Percentiles rank a stretch among this genome's conserved stretches.
Evolutionary conservation across 64 coral and sea anemone species (phyloP).

Genomic region (Orbicella faveolata): DNA sequence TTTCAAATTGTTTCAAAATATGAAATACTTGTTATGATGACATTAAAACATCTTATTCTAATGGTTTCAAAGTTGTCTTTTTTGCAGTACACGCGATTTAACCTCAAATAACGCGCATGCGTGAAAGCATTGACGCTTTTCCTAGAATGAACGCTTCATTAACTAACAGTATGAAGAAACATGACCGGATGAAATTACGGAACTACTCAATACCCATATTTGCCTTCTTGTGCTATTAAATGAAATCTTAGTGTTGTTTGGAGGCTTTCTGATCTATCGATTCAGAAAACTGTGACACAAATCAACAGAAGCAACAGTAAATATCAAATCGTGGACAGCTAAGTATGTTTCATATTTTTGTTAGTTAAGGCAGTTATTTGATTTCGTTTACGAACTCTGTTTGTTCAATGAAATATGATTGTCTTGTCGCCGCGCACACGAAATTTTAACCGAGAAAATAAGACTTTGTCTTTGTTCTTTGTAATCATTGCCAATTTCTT

Average conservation of each 20-base stretch:
- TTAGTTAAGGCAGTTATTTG: not conserved
- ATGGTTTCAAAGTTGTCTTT: not conserved
- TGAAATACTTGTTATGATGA: not conserved
- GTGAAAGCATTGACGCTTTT: not conserved
- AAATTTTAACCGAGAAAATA: no score
- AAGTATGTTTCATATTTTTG: not conserved
- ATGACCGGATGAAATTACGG: not conserved
- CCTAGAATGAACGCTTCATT: slow-evolving; percentile 8
- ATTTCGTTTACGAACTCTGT: not conserved
- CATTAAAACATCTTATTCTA: not conserved
- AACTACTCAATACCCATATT: not conserved
- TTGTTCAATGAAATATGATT: not conserved
- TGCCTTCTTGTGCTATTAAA: not conserved
- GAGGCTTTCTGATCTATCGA: not conserved
- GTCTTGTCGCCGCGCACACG: no score
- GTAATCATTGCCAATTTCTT: no score
- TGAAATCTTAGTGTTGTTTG: no score
- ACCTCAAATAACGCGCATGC: not conserved
- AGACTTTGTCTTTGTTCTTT: no score
- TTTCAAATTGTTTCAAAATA: not conserved
- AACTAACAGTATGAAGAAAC: no score
- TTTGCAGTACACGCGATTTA: not conserved
- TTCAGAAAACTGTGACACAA: not conserved
- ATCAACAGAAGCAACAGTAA: not conserved
- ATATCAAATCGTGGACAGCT: not conserved